Conservation (phyloP, 2,113 vertebrate species). For the Leptocoma aspasia region DNA sequence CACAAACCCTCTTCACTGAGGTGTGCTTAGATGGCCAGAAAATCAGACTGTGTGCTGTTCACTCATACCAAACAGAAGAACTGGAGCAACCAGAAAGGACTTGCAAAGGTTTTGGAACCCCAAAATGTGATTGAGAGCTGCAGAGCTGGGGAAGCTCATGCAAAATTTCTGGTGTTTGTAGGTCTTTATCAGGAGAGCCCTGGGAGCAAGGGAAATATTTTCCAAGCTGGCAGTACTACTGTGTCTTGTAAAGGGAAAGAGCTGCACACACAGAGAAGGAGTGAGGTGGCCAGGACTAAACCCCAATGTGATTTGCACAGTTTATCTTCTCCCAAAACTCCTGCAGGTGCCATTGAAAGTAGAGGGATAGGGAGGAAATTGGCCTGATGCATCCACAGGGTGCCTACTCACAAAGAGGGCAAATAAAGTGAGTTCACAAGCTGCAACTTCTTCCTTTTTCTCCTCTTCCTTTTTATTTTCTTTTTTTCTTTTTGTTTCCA, state of each 20-base stretch:
- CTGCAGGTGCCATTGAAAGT: neutral
- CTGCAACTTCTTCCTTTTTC: neutral
- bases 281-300: neutral
- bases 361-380: neutral
- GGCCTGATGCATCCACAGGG: fast-evolving
- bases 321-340: neutral
- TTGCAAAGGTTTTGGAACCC: neutral
- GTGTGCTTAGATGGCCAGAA: neutral
- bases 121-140: neutral
- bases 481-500: neutral
- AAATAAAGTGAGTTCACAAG: neutral
- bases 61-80: neutral
- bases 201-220: neutral
- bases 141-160: neutral
- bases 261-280: neutral
- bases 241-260: neutral
- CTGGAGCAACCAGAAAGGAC: neutral
- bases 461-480: fast-evolving
- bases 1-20: neutral
- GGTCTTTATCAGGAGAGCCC: neutral
- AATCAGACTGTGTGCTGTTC: neutral
- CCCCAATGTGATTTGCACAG: no score
- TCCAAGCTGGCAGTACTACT: neutral
- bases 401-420: neutral
- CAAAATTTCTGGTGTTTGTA: neutral